Evolutionary conservation across 35 echinoderm and acorn worm species (phyloP).

Genomic region (Strongylocentrotus purpuratus): DNA sequence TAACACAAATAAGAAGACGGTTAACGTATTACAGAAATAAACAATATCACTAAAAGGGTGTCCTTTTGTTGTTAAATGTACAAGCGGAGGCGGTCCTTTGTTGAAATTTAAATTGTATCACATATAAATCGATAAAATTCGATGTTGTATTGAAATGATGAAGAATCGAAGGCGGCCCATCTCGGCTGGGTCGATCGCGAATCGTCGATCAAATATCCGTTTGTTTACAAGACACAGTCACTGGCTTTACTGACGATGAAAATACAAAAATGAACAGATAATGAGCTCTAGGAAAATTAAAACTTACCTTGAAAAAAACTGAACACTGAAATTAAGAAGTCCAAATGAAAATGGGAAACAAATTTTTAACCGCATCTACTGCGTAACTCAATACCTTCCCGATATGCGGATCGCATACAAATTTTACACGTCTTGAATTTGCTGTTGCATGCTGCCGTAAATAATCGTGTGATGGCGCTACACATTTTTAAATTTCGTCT

Average conservation of each 20-base stretch:
- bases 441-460: background rate
- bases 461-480: background rate
- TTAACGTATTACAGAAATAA: background rate
- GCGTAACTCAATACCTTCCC: too few species aligned
- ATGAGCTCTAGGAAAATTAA: background rate
- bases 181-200: background rate
- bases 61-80: background rate
- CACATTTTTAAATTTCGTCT: background rate
- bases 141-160: background rate
- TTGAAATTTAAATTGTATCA: background rate
- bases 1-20: background rate
- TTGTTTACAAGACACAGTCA: background rate
- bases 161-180: background rate
- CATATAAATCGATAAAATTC: background rate
- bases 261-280: background rate
- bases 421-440: too few species aligned
- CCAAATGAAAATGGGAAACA: background rate
- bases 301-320: background rate
- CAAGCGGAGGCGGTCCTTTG: slow-evolving; percentile 7
- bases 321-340: background rate
- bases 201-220: background rate
- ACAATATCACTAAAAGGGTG: background rate
- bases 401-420: too few species aligned
- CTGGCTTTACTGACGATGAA: background rate
- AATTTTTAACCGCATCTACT: background rate